Percentiles rank a stretch among this genome's conserved stretches.
These are phyloP conservation scores for Rhinoptilus africanus DNA, from an alignment of 2,113 vertebrate genomes.

Conservation along the genomic window DNA sequence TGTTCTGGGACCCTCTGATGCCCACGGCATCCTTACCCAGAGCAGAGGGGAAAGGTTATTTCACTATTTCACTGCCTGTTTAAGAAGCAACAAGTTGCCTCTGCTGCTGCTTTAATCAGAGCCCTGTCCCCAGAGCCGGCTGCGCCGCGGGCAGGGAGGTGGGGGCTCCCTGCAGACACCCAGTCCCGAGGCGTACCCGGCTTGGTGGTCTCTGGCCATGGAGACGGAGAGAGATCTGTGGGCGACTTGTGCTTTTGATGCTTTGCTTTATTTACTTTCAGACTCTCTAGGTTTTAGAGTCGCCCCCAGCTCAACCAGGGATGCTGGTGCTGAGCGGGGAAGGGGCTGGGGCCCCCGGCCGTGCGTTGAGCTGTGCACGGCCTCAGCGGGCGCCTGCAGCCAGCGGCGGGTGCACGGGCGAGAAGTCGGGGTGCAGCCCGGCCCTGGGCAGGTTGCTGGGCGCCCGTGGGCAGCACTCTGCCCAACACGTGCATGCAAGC, in stretches of 20 bases:
- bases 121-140: neutral
- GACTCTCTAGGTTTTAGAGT: rapidly evolving
- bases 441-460: neutral
- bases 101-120: neutral
- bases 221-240: rapidly evolving
- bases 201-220: neutral
- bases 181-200: neutral
- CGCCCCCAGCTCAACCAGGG: neutral
- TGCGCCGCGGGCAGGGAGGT: neutral
- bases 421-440: neutral
- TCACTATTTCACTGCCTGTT: neutral
- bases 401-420: neutral
- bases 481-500: neutral
- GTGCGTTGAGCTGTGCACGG: rapidly evolving
- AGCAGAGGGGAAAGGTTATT: neutral
- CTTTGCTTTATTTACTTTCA: neutral
- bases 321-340: neutral
- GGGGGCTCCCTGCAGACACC: neutral
- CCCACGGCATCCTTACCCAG: rapidly evolving
- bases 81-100: neutral
- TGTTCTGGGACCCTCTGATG: neutral
- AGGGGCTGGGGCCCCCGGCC: neutral
- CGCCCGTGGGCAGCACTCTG: neutral
- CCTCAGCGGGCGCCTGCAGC: neutral
- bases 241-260: neutral